These are phyloP conservation scores for Dyspetes luteomarginatus DNA, from an alignment of 2,888 invertebrate species.

Conservation along the genomic window DNA sequence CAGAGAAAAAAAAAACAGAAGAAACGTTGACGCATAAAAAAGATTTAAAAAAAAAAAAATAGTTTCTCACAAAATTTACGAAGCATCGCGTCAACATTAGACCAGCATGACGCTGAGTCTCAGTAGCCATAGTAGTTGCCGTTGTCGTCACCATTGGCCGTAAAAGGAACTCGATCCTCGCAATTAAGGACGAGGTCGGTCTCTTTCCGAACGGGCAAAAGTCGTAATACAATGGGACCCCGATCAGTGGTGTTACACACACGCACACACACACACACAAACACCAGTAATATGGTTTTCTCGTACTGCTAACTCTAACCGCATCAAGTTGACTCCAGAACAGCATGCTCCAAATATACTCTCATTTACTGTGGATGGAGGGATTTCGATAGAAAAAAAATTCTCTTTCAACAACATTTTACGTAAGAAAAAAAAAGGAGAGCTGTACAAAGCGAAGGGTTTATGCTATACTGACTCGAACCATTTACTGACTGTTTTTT, in stretches of 20 bases:
- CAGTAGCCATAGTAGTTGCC: slow-evolving; percentile 7
- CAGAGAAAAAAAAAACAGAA: background rate
- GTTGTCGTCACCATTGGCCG: slow-evolving; percentile 52
- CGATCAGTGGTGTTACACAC: slow-evolving; percentile 11
- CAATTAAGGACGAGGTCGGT: slow-evolving; percentile 65
- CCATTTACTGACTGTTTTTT: no score
- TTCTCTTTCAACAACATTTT: background rate
- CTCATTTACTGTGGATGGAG: background rate
- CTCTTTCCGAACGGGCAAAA: slow-evolving; percentile 48
- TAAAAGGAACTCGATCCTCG: slow-evolving; percentile 62
- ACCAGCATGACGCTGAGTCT: slow-evolving; percentile 42
- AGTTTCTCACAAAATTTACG: slow-evolving; percentile 30
- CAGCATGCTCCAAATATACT: background rate
- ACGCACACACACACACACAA: background rate
- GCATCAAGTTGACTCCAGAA: background rate
- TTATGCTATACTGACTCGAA: no score
- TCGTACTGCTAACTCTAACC: background rate
- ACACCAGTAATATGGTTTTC: slow-evolving; percentile 40
- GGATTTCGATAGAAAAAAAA: background rate
- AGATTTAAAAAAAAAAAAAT: slow-evolving; percentile 2
- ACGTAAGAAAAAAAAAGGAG: background rate
- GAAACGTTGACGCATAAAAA: slow-evolving; percentile 28
- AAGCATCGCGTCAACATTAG: slow-evolving; percentile 31
- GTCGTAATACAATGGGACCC: slow-evolving; percentile 49
- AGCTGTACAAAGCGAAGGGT: no score